Evolutionary conservation across 2,113 vertebrate species (phyloP), one percentile per base, ranked within the genome.

Genomic region (Trichomycterus rosablanca): DNA sequence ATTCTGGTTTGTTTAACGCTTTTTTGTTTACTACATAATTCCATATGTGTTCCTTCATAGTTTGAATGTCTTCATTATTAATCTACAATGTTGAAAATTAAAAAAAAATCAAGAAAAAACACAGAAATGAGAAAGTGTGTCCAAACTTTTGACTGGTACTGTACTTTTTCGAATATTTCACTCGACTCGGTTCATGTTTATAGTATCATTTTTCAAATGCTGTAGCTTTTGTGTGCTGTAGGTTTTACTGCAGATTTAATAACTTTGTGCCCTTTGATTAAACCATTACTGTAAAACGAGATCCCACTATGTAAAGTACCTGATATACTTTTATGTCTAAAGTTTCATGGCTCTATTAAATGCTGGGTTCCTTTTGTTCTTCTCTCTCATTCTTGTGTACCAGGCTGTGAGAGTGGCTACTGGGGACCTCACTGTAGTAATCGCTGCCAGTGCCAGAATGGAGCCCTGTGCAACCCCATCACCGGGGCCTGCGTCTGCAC

Each of bases 401-500:
- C 88, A 98, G 96, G 96, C 48, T 99, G 96, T 1, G 93, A 98
- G 72, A 93, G 91, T 5, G 93, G 95, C 72, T 92, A 89, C 84
- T 99, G 96, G 96, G 96, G 96, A 0, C 94, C 96, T 3, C 96
- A 99, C 62, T 99, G 96, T 88, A 98, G 94, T 79, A 99, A 94
- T 78, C 91, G 93, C 1, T 99, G 96, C 82, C 96, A 99, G 74
- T 98, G 96, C 64, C 95, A 91, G 79, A 99, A 99, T 0, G 92
- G 82, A 6, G 96, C 94, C 2, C 89, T 95, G 73, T 99, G 96
- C 80, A 99, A 99, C 86, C 96, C 96, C 76, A 99, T 99, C 89
- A 98, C 96, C 0, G 96, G 96, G 0, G 94, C 96, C 69, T 99
- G 96, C 15, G 94, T 97, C 55, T 98, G 96, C 35, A 90, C 93